Base-by-base conservation (phyloP, 2,113 vertebrate genomes). In the Sakesphorus luctuosus region DNA sequence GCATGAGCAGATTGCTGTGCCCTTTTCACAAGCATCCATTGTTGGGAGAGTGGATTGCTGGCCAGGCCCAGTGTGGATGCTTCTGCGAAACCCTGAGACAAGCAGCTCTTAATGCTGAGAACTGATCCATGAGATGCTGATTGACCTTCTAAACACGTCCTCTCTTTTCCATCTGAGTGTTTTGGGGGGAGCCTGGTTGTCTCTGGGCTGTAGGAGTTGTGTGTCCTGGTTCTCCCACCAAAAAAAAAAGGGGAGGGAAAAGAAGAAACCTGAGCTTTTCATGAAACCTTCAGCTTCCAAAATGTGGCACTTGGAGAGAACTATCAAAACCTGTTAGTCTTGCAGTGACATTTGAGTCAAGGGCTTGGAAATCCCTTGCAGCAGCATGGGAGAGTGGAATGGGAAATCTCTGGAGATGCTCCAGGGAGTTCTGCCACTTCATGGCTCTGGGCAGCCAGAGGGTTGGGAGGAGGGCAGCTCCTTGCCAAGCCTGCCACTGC, bases 341-440 rank as follows among this genome's bases (percentile, higher is more conserved):
- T 73, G 53, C 44, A 40, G 40, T 79, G 72, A 83, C 50, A 43
- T 83, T 53, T 69, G 83, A 89, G 86, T 59, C n/a, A 77, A 87
- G 80, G 77, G 78, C 52, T 91, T 61, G 56, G 26, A 71, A 44
- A 67, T 67, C 44, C 67, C 76, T 53, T 59, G 55, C 50, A 2
- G 0, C 26, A 43, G 20, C 4, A 31, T 63, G 26, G 43, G 68
- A 61, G 38, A 40, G 18, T 81, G 50, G 12, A 11, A 3, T 29
- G 29, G 38, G 44, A 71, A 90, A 89, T 52, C 56, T 92, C 86
- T 67, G 86, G 85, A 87, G 93, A 71, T n/a, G 10, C 43, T 65
- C 83, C 38, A 28, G 55, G 61, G 56, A 78, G 28, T n/a, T 77
- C 55, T 81, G 76, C 63, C 58, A 1, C 82, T 84, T 71, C 50